Percentiles rank a stretch among this genome's conserved stretches.
phyloP scores from a whole-genome alignment of 2,888 invertebrate genomes.

The Erebia palarica region DNA sequence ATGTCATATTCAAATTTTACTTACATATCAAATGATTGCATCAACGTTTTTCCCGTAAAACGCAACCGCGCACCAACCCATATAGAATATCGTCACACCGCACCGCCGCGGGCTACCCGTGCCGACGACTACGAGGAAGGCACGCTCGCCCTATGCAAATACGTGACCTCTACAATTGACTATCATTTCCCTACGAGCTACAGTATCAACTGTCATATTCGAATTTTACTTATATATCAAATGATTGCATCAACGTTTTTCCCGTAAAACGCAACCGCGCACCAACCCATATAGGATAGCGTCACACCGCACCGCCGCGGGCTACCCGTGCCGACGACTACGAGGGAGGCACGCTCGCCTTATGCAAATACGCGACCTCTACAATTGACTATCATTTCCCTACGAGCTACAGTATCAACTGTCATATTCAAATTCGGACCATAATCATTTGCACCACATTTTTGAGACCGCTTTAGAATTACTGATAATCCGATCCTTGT shows the following conservation, averaged over 20 bases:
- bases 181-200: conserved; percentile 44
- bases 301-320: conserved; percentile 48
- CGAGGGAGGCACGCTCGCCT: conserved; percentile 65
- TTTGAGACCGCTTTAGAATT: conserved; percentile 11
- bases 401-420: conserved; percentile 41
- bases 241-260: background rate
- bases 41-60: conserved; percentile 17
- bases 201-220: conserved; percentile 40
- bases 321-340: conserved; percentile 47
- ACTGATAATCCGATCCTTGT: background rate
- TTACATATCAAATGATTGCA: background rate
- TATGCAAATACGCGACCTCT: conserved; percentile 74
- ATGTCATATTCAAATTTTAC: conserved; percentile 36
- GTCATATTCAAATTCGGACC: conserved; percentile 36
- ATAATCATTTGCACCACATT: conserved; percentile 27
- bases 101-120: too few relatives aligned
- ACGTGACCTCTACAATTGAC: conserved; percentile 59
- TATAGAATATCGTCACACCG: too few relatives aligned
- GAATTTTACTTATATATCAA: conserved; percentile 9
- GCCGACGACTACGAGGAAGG: too few relatives aligned
- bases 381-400: conserved; percentile 47
- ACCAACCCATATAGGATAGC: conserved; percentile 56
- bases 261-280: conserved; percentile 34
- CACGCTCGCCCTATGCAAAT: too few relatives aligned
- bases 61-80: conserved; percentile 44